Percentiles rank a stretch among this genome's conserved stretches.
Conservation (phyloP, 2,113 vertebrate genomes). For the Hypocryptadius cinnamomeus region DNA sequence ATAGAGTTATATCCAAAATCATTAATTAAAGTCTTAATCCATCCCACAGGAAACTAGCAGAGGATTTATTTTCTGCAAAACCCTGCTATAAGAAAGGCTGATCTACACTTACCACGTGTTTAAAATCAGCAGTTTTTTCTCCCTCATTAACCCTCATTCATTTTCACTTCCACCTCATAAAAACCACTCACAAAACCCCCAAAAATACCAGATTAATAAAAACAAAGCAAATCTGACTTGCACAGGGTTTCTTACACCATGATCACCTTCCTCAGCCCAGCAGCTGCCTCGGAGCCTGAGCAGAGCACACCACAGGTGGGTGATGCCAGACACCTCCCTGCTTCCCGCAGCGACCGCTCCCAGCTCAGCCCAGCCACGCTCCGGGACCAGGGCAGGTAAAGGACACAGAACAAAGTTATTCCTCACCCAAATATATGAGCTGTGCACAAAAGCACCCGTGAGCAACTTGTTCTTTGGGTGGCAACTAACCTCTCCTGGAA, state of each 20-base stretch:
- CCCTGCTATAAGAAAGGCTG: neutral
- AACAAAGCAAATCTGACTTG: neutral
- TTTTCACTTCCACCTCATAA: neutral
- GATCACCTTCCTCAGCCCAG: neutral
- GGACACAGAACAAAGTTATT: neutral
- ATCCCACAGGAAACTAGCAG: neutral
- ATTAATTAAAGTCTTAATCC: neutral
- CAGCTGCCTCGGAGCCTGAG: neutral
- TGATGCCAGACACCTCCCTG: neutral
- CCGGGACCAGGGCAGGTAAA: neutral
- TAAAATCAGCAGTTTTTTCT: neutral
- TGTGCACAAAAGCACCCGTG: neutral
- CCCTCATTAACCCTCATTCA: neutral
- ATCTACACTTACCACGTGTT: neutral
- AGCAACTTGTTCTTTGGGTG: neutral
- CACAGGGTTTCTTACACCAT: neutral
- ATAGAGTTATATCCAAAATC: neutral
- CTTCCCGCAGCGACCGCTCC: accelerated
- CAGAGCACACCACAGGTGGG: neutral
- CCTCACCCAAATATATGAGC: neutral
- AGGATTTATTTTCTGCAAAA: slow-evolving; percentile 5
- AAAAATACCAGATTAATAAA: neutral
- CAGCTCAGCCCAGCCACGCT: accelerated
- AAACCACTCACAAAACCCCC: neutral
- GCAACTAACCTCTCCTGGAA: neutral